A percentile compares a stretch with the other conserved stretches of the same genome.
These are phyloP conservation scores for Ladona fulva DNA, from an alignment of 1,140 invertebrate species.

Conservation along the genomic window DNA sequence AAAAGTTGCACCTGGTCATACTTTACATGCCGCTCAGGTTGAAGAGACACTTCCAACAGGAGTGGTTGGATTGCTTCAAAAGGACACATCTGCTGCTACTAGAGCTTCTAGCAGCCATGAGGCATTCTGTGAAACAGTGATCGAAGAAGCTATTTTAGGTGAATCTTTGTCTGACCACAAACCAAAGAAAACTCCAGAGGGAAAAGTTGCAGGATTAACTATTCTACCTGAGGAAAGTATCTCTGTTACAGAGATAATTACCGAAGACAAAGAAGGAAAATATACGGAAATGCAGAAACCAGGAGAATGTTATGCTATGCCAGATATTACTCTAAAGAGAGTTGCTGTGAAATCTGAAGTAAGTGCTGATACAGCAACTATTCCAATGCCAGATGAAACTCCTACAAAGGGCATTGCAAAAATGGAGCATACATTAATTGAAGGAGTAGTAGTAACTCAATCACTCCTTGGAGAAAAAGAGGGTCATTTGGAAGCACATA, in stretches of 20 bases:
- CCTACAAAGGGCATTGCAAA: constrained; percentile 37
- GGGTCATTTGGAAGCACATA: constrained; percentile 35
- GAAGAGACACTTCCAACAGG: constrained; percentile 47
- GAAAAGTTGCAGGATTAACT: constrained; percentile 37
- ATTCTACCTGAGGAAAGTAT: constrained; percentile 43
- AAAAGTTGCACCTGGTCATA: constrained; percentile 42
- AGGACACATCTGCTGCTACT: constrained; percentile 31
- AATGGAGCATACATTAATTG: constrained; percentile 36
- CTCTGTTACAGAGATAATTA: constrained; percentile 41
- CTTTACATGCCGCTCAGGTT: constrained; percentile 45
- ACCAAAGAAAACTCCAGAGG: constrained; percentile 32
- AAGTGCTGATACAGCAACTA: constrained; percentile 39
- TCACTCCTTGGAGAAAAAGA: constrained; percentile 48
- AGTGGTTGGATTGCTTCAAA: constrained; percentile 36
- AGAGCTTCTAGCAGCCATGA: constrained; percentile 40
- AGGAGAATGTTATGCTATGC: constrained; percentile 34
- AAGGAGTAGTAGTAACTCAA: constrained; percentile 42
- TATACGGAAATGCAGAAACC: constrained; percentile 30
- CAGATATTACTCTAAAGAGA: constrained; percentile 39
- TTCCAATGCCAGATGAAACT: constrained; percentile 34
- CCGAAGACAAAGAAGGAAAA: constrained; percentile 37
- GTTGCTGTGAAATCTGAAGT: constrained; percentile 42
- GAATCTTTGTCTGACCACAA: constrained; percentile 37
- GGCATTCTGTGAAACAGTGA: constrained; percentile 40
- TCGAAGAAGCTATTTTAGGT: constrained; percentile 41